phyloP scores from a whole-genome alignment of 2,888 invertebrate genomes.

The Cephonodes hylas region DNA sequence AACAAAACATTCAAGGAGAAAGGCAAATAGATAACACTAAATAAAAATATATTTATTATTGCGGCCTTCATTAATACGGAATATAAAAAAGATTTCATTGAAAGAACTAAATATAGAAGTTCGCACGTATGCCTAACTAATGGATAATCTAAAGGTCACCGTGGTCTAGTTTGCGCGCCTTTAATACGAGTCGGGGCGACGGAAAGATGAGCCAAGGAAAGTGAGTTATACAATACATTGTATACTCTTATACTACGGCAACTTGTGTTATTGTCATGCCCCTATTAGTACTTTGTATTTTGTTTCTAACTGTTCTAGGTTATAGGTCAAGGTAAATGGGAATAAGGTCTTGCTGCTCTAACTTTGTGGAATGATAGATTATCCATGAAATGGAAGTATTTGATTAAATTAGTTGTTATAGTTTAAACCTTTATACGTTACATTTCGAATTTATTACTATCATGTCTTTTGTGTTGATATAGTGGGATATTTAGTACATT shows the following conservation, averaged over 20 bases:
- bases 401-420: no score
- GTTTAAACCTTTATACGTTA: no score
- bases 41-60: slow-evolving; percentile 13
- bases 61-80: slow-evolving; percentile 17
- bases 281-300: no score
- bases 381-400: no score
- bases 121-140: slow-evolving; percentile 20
- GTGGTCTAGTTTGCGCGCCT: neutral
- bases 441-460: no score
- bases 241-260: neutral
- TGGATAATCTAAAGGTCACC: slow-evolving; percentile 9
- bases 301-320: no score
- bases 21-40: neutral
- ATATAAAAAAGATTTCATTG: slow-evolving; percentile 22
- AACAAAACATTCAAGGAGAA: no score
- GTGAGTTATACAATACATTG: neutral
- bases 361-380: no score
- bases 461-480: no score
- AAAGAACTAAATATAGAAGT: slow-evolving; percentile 20
- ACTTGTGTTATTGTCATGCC: neutral
- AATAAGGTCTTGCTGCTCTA: no score
- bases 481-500: no score
- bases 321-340: no score
- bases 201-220: neutral
- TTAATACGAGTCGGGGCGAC: neutral